A percentile compares a stretch with the other conserved stretches of the same genome.
Evolutionary conservation across 2,113 vertebrate species (phyloP).

Genomic region (Ascaphus truei): DNA sequence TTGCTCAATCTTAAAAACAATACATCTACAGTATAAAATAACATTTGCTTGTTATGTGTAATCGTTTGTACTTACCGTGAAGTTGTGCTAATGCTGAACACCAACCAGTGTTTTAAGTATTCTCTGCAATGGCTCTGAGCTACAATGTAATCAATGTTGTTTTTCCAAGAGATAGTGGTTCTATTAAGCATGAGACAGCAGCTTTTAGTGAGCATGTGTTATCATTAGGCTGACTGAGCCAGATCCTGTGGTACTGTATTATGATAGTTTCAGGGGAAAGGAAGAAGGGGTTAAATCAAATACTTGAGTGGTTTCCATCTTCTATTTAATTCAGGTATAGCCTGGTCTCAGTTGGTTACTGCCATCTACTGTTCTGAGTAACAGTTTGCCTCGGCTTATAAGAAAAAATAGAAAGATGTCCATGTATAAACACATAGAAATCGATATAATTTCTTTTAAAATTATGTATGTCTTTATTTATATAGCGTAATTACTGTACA

Average conservation of each 20-base stretch:
- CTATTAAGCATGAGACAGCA: constrained; percentile 10
- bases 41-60: too few relatives aligned
- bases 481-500: too few relatives aligned
- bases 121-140: constrained; percentile 3
- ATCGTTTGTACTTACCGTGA: not conserved
- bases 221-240: constrained; percentile 27
- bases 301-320: constrained; percentile 1
- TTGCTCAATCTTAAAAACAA: too few relatives aligned
- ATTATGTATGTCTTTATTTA: too few relatives aligned
- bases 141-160: constrained; percentile 21
- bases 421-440: too few relatives aligned
- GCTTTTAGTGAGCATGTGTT: constrained; percentile 18
- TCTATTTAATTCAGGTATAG: not conserved
- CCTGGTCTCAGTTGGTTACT: not conserved
- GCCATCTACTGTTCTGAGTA: constrained; percentile 7
- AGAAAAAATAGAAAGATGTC: too few relatives aligned
- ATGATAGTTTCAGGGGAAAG: not conserved
- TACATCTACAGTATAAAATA: too few relatives aligned
- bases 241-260: constrained; percentile 28
- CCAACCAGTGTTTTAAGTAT: not conserved
- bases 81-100: not conserved
- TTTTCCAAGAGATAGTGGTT: constrained; percentile 13
- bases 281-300: not conserved
- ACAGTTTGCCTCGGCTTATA: not conserved
- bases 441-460: too few relatives aligned